Conservation (phyloP, 2,888 invertebrate genomes). For the Byasa hedistus region DNA sequence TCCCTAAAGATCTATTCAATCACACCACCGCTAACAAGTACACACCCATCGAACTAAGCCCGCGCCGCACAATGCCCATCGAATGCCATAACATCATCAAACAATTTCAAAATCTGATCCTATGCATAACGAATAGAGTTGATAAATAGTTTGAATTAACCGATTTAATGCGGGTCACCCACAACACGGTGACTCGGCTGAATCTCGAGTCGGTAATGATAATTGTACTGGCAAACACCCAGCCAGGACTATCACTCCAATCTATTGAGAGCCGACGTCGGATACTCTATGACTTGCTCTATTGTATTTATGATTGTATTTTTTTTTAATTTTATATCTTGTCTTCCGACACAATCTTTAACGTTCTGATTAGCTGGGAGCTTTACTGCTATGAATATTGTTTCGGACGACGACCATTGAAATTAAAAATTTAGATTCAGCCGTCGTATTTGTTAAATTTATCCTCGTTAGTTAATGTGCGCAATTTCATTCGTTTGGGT, state of each 20-base stretch:
- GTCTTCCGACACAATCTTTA: slow-evolving; percentile 79
- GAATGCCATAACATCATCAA: slow-evolving; percentile 76
- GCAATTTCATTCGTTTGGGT: slow-evolving; percentile 6
- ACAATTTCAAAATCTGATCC: slow-evolving; percentile 78
- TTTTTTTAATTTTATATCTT: slow-evolving; percentile 66
- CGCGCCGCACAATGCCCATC: slow-evolving; percentile 64
- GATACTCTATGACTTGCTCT: slow-evolving; percentile 77
- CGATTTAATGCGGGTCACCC: slow-evolving; percentile 81
- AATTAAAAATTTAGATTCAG: slow-evolving; percentile 42
- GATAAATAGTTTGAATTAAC: slow-evolving; percentile 80
- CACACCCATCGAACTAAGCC: slow-evolving; percentile 76
- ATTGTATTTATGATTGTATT: slow-evolving; percentile 73
- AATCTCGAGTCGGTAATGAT: slow-evolving; percentile 72
- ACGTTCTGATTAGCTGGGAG: slow-evolving; percentile 75
- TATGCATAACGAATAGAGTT: slow-evolving; percentile 78
- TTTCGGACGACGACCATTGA: slow-evolving; percentile 63
- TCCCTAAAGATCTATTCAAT: slow-evolving; percentile 58
- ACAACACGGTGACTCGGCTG: slow-evolving; percentile 72
- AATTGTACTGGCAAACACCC: slow-evolving; percentile 81
- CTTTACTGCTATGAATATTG: slow-evolving; percentile 75
- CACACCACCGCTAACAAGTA: slow-evolving; percentile 71
- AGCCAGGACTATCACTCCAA: slow-evolving; percentile 69
- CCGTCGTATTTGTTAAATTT: slow-evolving; percentile 28
- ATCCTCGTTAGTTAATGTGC: slow-evolving; percentile 17
- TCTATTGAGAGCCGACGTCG: slow-evolving; percentile 67